Evolutionary conservation across 2,888 invertebrate species (phyloP), one percentile per base, ranked within the genome.

Genomic region (Drosophila neoperkinsi): DNA sequence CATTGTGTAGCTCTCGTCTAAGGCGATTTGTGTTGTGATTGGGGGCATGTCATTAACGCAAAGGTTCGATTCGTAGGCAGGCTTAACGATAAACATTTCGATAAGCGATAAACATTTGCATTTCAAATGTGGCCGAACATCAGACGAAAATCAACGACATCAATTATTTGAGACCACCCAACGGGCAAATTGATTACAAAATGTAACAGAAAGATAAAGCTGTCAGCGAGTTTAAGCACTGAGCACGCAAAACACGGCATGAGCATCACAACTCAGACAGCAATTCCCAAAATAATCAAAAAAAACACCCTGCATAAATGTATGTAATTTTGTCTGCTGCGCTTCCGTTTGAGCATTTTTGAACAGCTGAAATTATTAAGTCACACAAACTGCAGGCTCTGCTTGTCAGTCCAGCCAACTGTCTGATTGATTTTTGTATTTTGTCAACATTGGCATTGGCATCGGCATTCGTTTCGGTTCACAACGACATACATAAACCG

Each of bases 361-460:
- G 33, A 68, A 55, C 67, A 77, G 65, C 58, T 66, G 59, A 56
- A 74, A 71, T 70, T 59, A 71, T 77, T 77, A 69, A 73, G 49
- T 56, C 62, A 69, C 74, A 60, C 77, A 64, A 33, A 38, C 46
- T 18, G 10, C 33, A 62, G 52, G 25, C 30, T 50, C 59, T 43
- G 21, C 41, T 33, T 58, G 31, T 25, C 53, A 36, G 13, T 50
- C 38, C 67, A 41, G 56, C 34, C 63, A 31, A 60, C 9, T 63
- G 60, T 55, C 58, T 69, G 76, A 75, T 70, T 83, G 70, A 81
- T 80, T 69, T 57, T 50, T 49, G 50, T 61, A 59, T 50, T 77
- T 66, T 77, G 75, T 76, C 78, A 78, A 72, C 79, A 66, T 46
- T 74, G 61, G 69, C 74, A 73, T 6, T 30, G 30, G 6, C 30